phyloP scores from a whole-genome alignment of 2,113 vertebrate genomes.

The Pachycephala philippinensis region DNA sequence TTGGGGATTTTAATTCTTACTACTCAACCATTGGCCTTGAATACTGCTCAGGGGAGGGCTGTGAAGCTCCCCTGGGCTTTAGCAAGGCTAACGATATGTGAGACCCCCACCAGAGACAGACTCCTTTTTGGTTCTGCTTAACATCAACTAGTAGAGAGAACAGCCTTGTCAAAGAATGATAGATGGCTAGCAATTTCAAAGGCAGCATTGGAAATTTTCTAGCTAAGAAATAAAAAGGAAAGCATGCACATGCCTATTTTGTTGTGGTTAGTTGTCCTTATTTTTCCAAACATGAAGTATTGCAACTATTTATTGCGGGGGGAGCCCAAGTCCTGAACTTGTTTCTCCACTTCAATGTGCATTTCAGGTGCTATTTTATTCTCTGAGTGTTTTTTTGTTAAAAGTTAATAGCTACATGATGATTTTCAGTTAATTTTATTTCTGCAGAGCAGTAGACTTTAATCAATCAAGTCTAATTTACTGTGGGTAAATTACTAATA shows the following conservation, averaged over 20 bases:
- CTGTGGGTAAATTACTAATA: background rate
- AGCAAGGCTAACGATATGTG: background rate
- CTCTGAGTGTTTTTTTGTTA: background rate
- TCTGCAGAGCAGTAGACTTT: background rate
- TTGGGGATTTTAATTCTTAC: background rate
- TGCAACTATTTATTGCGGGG: background rate
- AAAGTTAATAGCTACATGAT: background rate
- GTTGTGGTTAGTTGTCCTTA: background rate
- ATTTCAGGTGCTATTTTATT: background rate
- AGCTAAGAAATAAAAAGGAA: background rate
- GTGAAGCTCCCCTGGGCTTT: background rate
- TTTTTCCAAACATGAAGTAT: background rate
- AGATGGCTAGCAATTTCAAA: background rate
- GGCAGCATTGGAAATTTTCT: background rate
- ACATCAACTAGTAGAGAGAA: background rate
- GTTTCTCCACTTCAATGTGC: background rate
- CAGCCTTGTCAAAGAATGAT: background rate
- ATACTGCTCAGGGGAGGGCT: background rate
- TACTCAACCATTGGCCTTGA: background rate
- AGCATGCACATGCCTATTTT: background rate
- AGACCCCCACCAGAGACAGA: background rate
- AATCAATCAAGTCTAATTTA: background rate
- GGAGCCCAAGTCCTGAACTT: background rate
- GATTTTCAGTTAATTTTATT: background rate
- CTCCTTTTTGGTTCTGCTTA: background rate